Evolutionary conservation across 2,113 vertebrate species (phyloP), one percentile per base, ranked within the genome.

Genomic region (Paramormyrops kingsleyae): DNA sequence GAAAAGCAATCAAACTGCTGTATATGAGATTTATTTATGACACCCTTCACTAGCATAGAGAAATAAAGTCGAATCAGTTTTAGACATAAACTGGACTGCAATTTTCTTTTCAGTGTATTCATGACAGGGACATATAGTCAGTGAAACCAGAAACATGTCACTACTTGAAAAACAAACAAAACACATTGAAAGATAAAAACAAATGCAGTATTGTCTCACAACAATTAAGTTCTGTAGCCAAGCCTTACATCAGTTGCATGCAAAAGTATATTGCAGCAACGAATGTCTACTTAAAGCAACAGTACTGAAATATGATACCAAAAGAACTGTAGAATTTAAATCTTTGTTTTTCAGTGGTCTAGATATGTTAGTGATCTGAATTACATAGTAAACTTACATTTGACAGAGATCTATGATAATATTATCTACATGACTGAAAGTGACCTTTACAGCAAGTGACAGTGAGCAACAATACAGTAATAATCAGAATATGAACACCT

Each of bases 181-280:
- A 42, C 74, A 8, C 15, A 42, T 42, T 17, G 9, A 80, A 80
- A 80, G 74, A 80, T 80, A 80, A 80, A 70, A 42, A 42, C 74
- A 80, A 80, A 80, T 80, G 74, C 74, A 80, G 31, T 80, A 80
- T 80, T 80, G 74, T 80, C 74, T 80, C 74, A 80, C 74, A 80
- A 80, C 74, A 80, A 80, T 80, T 80, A 80, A 80, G 74, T 42
- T 42, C 74, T 80, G n/a, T 42, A 80, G 35, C 74, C 74, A 80
- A 42, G 74, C 15, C 35, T 80, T 80, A 42, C 74, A 39, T 80
- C 35, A 80, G 74, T 42, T 80, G 74, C 74, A 35, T 80, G 74
- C 74, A 80, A 42, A 39, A 80, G 17, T 80, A 80, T 80, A 80
- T 80, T 80, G 35, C 74, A 80, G 39, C 35, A 42, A 80, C 35